A percentile compares a stretch with the other conserved stretches of the same genome.
Conservation (phyloP, 2,113 vertebrate genomes). For the Tricholaema leucomelas region DNA sequence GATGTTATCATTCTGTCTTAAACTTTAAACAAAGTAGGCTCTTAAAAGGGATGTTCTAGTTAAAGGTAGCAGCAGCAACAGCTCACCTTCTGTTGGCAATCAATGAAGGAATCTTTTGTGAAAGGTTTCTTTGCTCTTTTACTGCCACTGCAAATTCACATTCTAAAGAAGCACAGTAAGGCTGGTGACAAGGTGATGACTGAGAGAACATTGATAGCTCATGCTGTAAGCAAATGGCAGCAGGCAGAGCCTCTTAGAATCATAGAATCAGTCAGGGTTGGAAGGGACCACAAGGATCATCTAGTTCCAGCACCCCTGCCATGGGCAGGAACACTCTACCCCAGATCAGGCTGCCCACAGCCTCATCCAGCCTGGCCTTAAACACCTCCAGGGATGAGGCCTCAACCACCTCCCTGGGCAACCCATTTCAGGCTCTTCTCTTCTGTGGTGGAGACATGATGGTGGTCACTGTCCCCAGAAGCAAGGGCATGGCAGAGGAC, state of each 20-base stretch:
- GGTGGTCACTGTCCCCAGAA: neutral
- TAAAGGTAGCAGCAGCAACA: neutral
- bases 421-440: too few species aligned
- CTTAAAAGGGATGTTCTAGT: neutral
- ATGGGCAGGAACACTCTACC: too few species aligned
- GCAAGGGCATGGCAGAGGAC: neutral
- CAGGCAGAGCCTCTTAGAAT: neutral
- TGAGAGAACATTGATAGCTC: neutral
- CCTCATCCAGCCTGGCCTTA: too few species aligned
- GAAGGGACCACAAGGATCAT: too few species aligned
- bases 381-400: too few species aligned
- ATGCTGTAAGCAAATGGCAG: neutral
- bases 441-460: fast-evolving
- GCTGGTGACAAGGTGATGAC: neutral
- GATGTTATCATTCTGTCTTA: neutral
- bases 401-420: too few species aligned
- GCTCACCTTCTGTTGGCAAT: neutral
- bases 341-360: too few species aligned
- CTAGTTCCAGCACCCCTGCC: too few species aligned
- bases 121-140: neutral
- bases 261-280: too few species aligned
- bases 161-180: neutral
- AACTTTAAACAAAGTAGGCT: neutral
- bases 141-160: neutral
- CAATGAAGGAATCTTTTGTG: neutral